A percentile compares a stretch with the other conserved stretches of the same genome.
These are phyloP conservation scores for Elysia chlorotica DNA, from an alignment of 1,140 invertebrate genomes.

Conservation along the genomic window DNA sequence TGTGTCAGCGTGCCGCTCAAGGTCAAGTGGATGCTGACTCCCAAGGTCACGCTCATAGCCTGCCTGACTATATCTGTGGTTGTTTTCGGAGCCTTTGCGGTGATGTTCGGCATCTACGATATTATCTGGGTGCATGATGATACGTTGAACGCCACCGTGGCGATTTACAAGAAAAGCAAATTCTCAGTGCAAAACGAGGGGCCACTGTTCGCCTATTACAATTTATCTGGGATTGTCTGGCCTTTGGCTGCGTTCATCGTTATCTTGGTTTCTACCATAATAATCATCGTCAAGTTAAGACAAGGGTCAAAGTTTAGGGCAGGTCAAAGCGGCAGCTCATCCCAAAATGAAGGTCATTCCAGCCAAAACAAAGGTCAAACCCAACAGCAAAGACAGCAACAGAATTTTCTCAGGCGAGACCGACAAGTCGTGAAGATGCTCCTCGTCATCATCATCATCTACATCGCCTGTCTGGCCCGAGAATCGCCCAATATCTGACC, in stretches of 20 bases:
- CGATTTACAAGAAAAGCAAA: neutral
- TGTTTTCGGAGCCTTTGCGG: neutral
- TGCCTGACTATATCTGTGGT: neutral
- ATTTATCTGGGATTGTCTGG: conserved; percentile 2
- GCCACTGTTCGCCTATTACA: neutral
- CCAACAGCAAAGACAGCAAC: neutral
- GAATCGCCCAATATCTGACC: neutral
- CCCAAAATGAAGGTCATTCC: neutral
- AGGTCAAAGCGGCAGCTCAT: neutral
- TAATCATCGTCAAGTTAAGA: neutral
- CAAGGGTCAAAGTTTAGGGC: neutral
- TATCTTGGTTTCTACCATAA: neutral
- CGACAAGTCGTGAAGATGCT: conserved; percentile 6
- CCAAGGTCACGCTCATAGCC: neutral
- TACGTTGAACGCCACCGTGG: neutral
- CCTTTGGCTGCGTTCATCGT: neutral
- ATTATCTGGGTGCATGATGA: neutral
- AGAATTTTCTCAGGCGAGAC: neutral
- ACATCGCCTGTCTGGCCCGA: neutral
- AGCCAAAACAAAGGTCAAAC: neutral
- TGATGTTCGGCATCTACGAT: conserved; percentile 11
- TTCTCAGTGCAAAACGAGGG: neutral
- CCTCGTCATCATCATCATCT: neutral
- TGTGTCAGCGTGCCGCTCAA: neutral
- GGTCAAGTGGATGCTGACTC: conserved; percentile 7